phyloP scores from a whole-genome alignment of 2,797 vertebrate genomes.

The Scarus forsteni region DNA sequence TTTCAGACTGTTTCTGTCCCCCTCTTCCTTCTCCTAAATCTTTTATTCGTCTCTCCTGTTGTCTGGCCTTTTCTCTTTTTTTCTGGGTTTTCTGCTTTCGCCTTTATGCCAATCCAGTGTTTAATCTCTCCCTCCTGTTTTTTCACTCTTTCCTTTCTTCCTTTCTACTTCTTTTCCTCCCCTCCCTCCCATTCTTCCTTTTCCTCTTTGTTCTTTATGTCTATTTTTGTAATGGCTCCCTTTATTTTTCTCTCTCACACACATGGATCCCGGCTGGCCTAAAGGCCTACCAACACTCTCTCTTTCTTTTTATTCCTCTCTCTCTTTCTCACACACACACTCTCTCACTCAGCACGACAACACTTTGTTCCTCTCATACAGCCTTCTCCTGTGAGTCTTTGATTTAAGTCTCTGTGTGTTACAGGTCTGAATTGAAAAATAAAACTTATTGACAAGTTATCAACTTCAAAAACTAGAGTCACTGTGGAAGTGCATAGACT shows the following conservation, averaged over 20 bases:
- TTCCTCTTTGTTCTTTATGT: conserved; percentile 1
- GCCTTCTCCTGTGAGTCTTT: conserved; percentile 44
- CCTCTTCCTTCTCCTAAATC: conserved; percentile 4
- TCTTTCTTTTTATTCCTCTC: too few species aligned
- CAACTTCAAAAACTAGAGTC: too few species aligned
- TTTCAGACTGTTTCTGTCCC: conserved; percentile 59
- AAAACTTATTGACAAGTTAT: conserved; percentile 16
- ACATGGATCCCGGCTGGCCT: conserved; percentile 17
- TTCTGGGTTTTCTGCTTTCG: too few species aligned
- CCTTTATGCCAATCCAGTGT: too few species aligned
- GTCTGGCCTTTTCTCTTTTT: conserved; percentile 7
- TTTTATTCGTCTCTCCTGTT: background rate
- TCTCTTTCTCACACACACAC: conserved; percentile 10
- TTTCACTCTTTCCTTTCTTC: background rate
- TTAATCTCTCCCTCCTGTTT: background rate
- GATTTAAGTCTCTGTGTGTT: conserved; percentile 50
- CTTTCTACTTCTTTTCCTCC: too few species aligned
- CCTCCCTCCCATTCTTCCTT: background rate
- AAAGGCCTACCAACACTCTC: conserved; percentile 18
- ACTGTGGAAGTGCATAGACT: too few species aligned
- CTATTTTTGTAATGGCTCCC: background rate
- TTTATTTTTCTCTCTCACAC: conserved; percentile 6
- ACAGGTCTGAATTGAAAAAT: conserved; percentile 47
- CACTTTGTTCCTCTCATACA: conserved; percentile 53
- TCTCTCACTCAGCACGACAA: conserved; percentile 14